Evolutionary conservation across 2,888 invertebrate genomes (phyloP).

Genomic region (Eristalis intricaria): DNA sequence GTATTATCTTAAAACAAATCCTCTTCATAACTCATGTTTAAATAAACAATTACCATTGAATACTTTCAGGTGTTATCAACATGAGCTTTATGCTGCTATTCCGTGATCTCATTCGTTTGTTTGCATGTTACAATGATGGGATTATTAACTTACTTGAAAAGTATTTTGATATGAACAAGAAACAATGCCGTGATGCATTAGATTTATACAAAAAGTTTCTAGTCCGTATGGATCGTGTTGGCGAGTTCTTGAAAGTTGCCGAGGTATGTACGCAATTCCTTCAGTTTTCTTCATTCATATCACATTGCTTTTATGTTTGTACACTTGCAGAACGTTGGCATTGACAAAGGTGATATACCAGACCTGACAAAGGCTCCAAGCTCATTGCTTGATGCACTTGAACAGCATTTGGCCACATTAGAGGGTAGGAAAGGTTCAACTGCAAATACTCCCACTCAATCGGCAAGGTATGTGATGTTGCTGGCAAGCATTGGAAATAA

Average conservation of each 20-base stretch:
- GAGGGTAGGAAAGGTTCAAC: slow-evolving; percentile 96
- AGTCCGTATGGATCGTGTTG: slow-evolving; percentile 98
- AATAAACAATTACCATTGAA: too few relatives aligned
- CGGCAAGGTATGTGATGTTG: slow-evolving; percentile 85
- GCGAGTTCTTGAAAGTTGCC: slow-evolving; percentile 96
- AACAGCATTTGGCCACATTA: slow-evolving; percentile 95
- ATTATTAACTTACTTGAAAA: slow-evolving; percentile 99
- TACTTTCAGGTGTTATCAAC: slow-evolving; percentile 91
- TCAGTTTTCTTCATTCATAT: not conserved
- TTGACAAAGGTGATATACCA: slow-evolving; percentile 99
- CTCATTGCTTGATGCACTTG: slow-evolving; percentile 97
- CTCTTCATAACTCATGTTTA: too few relatives aligned
- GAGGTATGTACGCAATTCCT: slow-evolving; percentile 81
- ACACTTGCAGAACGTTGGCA: slow-evolving; percentile 91
- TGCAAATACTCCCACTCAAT: slow-evolving; percentile 92
- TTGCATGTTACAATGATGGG: slow-evolving; percentile 99
- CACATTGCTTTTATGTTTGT: slow-evolving; percentile 71
- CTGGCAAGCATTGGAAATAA: not conserved
- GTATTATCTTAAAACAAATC: too few relatives aligned
- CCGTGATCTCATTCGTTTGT: slow-evolving; percentile 98
- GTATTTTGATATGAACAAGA: slow-evolving; percentile 99
- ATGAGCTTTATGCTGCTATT: slow-evolving; percentile 99
- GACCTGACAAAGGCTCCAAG: slow-evolving; percentile 99
- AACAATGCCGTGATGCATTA: slow-evolving; percentile 98
- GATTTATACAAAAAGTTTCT: slow-evolving; percentile 99